Base-by-base conservation (phyloP, 2,113 vertebrate genomes). In the Pristiophorus japonicus region DNA sequence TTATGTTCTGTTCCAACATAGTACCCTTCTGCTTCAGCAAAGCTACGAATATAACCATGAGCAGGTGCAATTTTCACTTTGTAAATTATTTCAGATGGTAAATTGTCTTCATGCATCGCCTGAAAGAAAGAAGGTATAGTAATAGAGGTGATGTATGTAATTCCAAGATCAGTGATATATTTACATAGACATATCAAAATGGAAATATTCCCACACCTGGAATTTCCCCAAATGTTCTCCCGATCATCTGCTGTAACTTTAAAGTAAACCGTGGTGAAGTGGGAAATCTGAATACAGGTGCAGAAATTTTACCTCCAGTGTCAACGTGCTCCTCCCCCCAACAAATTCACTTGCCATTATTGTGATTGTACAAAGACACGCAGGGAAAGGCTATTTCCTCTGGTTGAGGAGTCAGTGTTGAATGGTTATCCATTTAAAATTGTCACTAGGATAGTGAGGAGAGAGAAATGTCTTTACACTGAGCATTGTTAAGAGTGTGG, bases 31-130 rank as follows among this genome's bases (percentile, higher is more conserved):
- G 96, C 96, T 81, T 97, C 97, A 6, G 96, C 96, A 96, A 98
- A 98, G 51, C 96, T 97, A 81, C 96, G 95, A 96, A 99, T 97
- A 96, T 98, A 97, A 94, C 98, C 98, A 7, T 98, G 96, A 90
- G 96, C 95, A 20, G 98, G 98, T 92, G 96, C 95, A 14, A 96
- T 96, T 96, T 96, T 97, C 95, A 99, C 96, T 14, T 96, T 97
- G 96, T 99, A 98, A 18, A 97, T 95, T 91, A 98, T 98, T 97
- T 99, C 98, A 47, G 97, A 97, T 65, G 98, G 97, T 96, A 98
- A 96, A 97, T 97, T 98, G 96, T 97, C 98, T 96, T 98, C 97
- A 78, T 98, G 98, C 95, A 97, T 96, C 95, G 98, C 98, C 98
- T 99, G 96, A 95, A 97, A 97, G 10, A 75, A 85, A 92, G 8